These are phyloP conservation scores for Pterocles orientalis DNA, from an alignment of 2,113 vertebrate genomes.

Conservation along the genomic window DNA sequence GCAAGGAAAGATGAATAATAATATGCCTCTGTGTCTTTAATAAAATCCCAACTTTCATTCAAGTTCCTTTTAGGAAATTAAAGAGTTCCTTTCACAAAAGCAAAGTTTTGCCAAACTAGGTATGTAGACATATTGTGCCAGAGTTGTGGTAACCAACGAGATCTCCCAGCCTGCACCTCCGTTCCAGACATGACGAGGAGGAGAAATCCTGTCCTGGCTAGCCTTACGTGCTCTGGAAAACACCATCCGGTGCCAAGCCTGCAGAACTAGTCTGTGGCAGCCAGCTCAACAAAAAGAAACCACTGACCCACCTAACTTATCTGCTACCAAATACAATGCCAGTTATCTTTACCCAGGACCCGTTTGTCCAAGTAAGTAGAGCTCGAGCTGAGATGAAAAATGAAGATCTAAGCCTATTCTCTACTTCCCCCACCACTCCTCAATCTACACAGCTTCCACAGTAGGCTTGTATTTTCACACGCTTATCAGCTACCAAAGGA, in stretches of 20 bases:
- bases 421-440: background rate
- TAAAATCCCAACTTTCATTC: constrained; percentile 63
- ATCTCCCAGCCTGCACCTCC: background rate
- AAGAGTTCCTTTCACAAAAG: background rate
- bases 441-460: background rate
- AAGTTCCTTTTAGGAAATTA: constrained; percentile 55
- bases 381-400: background rate
- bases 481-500: background rate
- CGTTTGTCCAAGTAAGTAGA: background rate
- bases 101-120: background rate
- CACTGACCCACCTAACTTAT: constrained; percentile 3
- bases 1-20: constrained; percentile 63
- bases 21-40: constrained; percentile 68
- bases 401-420: background rate
- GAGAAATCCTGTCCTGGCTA: background rate
- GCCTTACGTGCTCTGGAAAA: background rate
- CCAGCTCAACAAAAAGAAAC: constrained; percentile 9
- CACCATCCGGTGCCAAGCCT: background rate
- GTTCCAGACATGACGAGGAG: background rate
- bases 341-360: background rate
- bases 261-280: background rate
- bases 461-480: accelerated
- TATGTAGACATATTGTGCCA: background rate
- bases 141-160: background rate
- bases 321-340: background rate